A percentile compares a stretch with the other conserved stretches of the same genome.
Evolutionary conservation across 2,888 invertebrate genomes (phyloP).

Genomic region (Hemithea aestivaria): DNA sequence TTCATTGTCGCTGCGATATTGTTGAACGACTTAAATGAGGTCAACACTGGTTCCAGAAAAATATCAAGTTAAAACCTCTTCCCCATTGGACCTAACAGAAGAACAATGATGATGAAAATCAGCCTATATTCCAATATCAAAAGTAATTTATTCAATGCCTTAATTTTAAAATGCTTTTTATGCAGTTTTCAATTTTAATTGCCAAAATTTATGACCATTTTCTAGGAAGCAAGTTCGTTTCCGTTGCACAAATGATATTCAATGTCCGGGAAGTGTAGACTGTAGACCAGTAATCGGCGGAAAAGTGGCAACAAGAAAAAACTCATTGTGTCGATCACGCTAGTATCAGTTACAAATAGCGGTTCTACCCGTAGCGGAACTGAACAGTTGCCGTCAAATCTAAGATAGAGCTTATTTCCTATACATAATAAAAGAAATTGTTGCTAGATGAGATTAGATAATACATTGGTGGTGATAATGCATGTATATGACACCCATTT

Average conservation of each 20-base stretch:
- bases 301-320: conserved; percentile 27
- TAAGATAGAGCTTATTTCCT: too few species aligned
- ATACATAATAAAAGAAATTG: too few species aligned
- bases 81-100: too few species aligned
- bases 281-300: conserved; percentile 6
- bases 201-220: conserved; percentile 11
- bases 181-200: conserved; percentile 2
- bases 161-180: conserved; percentile 8
- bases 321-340: conserved; percentile 25
- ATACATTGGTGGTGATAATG: too few species aligned
- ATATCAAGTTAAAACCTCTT: too few species aligned
- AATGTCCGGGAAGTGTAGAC: conserved; percentile 36
- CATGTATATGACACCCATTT: too few species aligned
- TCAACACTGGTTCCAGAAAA: too few species aligned
- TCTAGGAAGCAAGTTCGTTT: conserved; percentile 36
- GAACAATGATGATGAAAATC: too few species aligned
- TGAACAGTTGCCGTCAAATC: conserved; percentile 6
- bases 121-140: conserved; percentile 5
- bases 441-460: too few species aligned
- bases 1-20: too few species aligned
- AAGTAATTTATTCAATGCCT: too few species aligned
- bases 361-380: conserved; percentile 14
- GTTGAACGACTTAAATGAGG: too few species aligned
- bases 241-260: conserved; percentile 33
- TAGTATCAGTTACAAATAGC: conserved; percentile 17